Evolutionary conservation across 53 echinoderm and acorn worm species (phyloP).

Genomic region (Echinometra lucunter): DNA sequence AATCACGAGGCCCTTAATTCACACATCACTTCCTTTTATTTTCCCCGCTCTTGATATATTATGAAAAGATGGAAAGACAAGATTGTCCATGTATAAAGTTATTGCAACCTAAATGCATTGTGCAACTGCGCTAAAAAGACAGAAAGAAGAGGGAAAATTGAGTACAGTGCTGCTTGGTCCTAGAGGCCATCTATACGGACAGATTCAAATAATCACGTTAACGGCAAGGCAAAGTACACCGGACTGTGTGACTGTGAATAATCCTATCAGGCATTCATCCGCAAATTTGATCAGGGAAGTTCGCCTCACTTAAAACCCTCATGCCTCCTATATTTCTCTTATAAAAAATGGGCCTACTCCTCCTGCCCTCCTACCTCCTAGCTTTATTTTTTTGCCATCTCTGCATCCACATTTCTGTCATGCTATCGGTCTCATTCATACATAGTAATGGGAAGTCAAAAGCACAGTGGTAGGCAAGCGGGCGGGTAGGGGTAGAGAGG

Average conservation of each 20-base stretch:
- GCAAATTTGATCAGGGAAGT: constrained; percentile 74
- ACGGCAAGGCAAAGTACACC: constrained; percentile 63
- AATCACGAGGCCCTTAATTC: constrained; percentile 43
- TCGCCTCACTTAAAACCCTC: constrained; percentile 52
- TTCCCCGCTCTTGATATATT: constrained; percentile 37
- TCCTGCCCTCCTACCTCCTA: constrained; percentile 27
- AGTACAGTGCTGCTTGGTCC: background rate
- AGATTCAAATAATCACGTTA: constrained; percentile 71
- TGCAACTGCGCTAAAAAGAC: constrained; percentile 64
- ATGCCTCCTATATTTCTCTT: constrained; percentile 30
- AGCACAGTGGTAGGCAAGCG: constrained; percentile 15
- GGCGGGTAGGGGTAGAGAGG: background rate
- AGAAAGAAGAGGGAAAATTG: constrained; percentile 58
- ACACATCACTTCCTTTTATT: constrained; percentile 49
- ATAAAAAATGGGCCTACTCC: constrained; percentile 17
- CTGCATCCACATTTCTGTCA: constrained; percentile 27
- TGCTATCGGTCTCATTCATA: constrained; percentile 25
- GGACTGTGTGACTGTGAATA: constrained; percentile 73
- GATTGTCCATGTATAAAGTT: constrained; percentile 64
- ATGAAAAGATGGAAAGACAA: constrained; percentile 64
- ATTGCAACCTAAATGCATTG: constrained; percentile 71
- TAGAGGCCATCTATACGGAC: constrained; percentile 58
- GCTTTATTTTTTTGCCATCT: constrained; percentile 1
- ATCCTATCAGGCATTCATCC: constrained; percentile 70
- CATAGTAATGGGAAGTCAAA: constrained; percentile 24